phyloP scores from a whole-genome alignment of 2,888 invertebrate species.

The Cataglyphis albicans region DNA sequence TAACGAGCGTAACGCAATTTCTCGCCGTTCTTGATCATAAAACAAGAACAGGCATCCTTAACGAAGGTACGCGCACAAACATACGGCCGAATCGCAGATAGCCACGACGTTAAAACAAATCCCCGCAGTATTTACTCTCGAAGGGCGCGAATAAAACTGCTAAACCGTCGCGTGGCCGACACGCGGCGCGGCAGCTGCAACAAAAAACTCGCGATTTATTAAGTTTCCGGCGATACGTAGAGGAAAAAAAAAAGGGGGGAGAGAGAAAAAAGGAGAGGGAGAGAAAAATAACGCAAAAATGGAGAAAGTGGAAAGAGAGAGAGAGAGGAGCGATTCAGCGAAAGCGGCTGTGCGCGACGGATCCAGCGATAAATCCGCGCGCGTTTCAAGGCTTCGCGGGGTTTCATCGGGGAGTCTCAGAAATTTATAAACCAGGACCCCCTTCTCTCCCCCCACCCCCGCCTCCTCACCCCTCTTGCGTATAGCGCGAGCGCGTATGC shows the following conservation, averaged over 20 bases:
- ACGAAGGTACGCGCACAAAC: slow-evolving; percentile 53
- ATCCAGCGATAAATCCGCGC: slow-evolving; percentile 46
- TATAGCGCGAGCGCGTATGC: neutral
- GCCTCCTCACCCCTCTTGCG: too few relatives aligned
- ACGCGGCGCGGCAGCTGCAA: slow-evolving; percentile 38
- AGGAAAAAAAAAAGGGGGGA: neutral
- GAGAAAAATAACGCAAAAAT: neutral
- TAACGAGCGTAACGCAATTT: slow-evolving; percentile 51
- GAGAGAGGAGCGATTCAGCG: slow-evolving; percentile 23
- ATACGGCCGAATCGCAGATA: slow-evolving; percentile 43
- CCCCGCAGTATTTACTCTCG: slow-evolving; percentile 39
- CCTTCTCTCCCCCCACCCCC: too few relatives aligned
- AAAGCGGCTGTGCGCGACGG: slow-evolving; percentile 52
- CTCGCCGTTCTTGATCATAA: slow-evolving; percentile 27
- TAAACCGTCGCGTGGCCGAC: slow-evolving; percentile 45
- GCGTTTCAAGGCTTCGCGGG: slow-evolving; percentile 46
- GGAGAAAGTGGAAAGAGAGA: slow-evolving; percentile 2
- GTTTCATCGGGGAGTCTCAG: slow-evolving; percentile 57
- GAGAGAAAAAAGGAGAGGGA: neutral
- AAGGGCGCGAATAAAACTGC: slow-evolving; percentile 54
- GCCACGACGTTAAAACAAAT: slow-evolving; percentile 43
- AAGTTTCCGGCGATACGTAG: slow-evolving; percentile 39
- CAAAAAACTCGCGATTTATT: slow-evolving; percentile 55
- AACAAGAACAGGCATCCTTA: slow-evolving; percentile 48
- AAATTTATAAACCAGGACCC: slow-evolving; percentile 51